Conservation (phyloP, 1,140 invertebrate genomes). For the Vanessa tameamea region DNA sequence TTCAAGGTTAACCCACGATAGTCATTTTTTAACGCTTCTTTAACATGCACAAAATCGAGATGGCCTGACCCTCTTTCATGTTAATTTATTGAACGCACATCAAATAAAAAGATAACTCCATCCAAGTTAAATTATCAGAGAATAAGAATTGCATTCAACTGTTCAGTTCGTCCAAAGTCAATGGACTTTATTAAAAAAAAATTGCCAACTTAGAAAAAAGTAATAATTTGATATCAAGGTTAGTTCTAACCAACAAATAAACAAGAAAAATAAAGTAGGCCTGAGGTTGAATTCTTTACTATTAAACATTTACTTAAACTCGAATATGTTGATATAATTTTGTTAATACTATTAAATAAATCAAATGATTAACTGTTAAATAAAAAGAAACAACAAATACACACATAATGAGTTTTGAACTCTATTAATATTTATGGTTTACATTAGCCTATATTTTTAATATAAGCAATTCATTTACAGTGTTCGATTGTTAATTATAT, state of each 20-base stretch:
- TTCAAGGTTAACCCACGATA: conserved; percentile 23
- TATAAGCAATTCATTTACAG: conserved; percentile 1
- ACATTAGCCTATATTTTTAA: too few relatives aligned
- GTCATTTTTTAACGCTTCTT: conserved; percentile 9
- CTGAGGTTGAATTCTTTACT: too few relatives aligned
- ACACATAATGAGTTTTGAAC: too few relatives aligned
- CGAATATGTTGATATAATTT: too few relatives aligned
- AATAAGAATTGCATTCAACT: neutral
- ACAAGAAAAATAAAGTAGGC: too few relatives aligned
- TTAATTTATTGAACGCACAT: conserved; percentile 32
- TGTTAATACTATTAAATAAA: too few relatives aligned
- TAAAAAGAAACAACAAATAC: too few relatives aligned
- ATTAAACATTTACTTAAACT: too few relatives aligned
- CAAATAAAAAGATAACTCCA: conserved; percentile 19
- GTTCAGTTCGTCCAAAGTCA: neutral
- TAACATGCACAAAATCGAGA: conserved; percentile 24
- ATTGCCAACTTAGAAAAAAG: neutral
- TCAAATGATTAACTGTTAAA: too few relatives aligned
- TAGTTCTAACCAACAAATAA: too few relatives aligned
- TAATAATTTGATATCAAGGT: too few relatives aligned
- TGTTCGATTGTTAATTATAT: conserved; percentile 15
- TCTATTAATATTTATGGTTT: too few relatives aligned
- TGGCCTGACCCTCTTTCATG: conserved; percentile 29
- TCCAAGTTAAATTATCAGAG: neutral
- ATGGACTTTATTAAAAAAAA: conserved; percentile 7